Percentiles rank a stretch among this genome's conserved stretches.
Conservation (phyloP, 2,797 vertebrate genomes). For the Cirrhinus mrigala region DNA sequence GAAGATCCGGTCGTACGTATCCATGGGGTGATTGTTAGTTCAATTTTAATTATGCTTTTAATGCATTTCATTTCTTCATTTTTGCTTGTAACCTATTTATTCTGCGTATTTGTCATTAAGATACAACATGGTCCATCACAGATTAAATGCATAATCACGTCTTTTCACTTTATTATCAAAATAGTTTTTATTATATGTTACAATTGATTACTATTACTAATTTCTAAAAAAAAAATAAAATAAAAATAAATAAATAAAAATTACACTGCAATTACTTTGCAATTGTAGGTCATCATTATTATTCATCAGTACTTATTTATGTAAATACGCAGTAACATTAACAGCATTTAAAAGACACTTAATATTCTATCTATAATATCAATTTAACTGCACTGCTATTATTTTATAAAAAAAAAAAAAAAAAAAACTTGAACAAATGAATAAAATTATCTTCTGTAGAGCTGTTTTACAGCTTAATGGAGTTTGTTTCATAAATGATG, state of each 20-base stretch:
- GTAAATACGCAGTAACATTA: background rate
- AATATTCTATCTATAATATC: background rate
- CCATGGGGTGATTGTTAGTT: background rate
- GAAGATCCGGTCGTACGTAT: background rate
- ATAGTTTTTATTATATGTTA: too few species aligned
- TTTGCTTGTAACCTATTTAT: conserved; percentile 3
- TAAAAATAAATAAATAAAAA: too few species aligned
- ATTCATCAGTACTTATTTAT: background rate
- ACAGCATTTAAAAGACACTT: background rate
- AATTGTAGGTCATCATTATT: background rate
- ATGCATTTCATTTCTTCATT: background rate
- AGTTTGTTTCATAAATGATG: background rate
- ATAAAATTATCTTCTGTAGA: background rate
- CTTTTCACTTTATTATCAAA: background rate
- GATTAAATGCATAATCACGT: background rate
- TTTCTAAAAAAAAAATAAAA: too few species aligned
- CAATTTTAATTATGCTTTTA: conserved; percentile 12
- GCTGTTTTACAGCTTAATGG: background rate
- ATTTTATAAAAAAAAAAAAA: too few species aligned
- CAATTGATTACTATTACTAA: too few species aligned
- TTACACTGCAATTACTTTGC: too few species aligned
- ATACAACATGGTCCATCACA: background rate
- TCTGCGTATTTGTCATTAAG: background rate
- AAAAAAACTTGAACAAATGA: too few species aligned
- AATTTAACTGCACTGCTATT: background rate